Evolutionary conservation across 1,140 invertebrate genomes (phyloP).

Genomic region (Bombus pascuorum): DNA sequence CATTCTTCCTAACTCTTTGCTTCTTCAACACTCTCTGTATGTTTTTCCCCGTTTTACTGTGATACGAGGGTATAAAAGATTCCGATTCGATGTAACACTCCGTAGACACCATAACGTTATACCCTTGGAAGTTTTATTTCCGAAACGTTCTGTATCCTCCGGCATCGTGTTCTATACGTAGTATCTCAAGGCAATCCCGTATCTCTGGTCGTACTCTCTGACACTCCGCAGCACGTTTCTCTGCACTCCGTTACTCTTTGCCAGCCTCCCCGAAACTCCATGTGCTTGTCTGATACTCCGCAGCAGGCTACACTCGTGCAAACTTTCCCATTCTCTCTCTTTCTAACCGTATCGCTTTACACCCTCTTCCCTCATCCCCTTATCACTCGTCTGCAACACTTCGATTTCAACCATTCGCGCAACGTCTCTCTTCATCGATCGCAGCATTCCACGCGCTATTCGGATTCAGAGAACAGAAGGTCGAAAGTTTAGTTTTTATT

Average conservation of each 20-base stretch:
- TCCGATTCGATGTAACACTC: slow-evolving; percentile 9
- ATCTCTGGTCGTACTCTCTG: not conserved
- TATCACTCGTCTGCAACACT: too few species aligned
- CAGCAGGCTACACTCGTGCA: not conserved
- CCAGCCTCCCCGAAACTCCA: not conserved
- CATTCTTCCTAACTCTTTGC: too few species aligned
- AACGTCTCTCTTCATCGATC: too few species aligned
- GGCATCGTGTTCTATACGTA: not conserved
- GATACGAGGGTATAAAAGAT: not conserved
- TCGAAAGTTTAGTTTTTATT: too few species aligned
- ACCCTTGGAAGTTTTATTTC: not conserved
- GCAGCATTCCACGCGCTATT: too few species aligned
- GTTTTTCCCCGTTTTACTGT: not conserved
- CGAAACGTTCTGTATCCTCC: slow-evolving; percentile 9
- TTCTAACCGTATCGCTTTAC: not conserved
- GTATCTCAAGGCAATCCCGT: not conserved
- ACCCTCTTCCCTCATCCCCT: not conserved
- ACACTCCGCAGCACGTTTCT: slow-evolving; percentile 4
- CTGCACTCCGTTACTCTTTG: slow-evolving; percentile 7
- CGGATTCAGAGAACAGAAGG: too few species aligned
- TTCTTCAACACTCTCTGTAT: not conserved
- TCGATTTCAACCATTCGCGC: too few species aligned
- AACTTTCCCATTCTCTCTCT: slow-evolving; percentile 7
- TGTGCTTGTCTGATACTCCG: slow-evolving; percentile 8
- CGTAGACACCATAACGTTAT: slow-evolving; percentile 13